Percentiles rank a stretch among this genome's conserved stretches.
phyloP scores from a whole-genome alignment of 1,140 invertebrate genomes.

The Zophobas atratus region DNA sequence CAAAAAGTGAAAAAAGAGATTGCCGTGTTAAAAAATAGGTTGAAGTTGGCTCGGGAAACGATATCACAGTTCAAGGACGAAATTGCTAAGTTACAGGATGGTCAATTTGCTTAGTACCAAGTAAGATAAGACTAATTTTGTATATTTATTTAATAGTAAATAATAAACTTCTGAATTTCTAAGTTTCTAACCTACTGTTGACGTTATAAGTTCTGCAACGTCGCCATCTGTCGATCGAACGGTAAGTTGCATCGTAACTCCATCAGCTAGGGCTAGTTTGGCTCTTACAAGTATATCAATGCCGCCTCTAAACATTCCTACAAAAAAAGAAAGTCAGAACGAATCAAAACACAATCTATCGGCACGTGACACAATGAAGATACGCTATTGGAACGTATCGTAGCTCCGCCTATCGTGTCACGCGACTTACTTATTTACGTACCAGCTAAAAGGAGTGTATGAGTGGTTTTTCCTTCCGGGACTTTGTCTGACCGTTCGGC shows the following conservation, averaged over 20 bases:
- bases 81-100: slow-evolving; percentile 80
- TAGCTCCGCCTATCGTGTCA: neutral
- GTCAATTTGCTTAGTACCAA: slow-evolving; percentile 53
- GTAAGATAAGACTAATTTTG: neutral
- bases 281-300: slow-evolving; percentile 91
- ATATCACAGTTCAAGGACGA: slow-evolving; percentile 92
- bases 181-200: slow-evolving; percentile 83
- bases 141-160: slow-evolving; percentile 11
- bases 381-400: too few relatives aligned
- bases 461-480: slow-evolving; percentile 86
- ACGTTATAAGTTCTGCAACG: slow-evolving; percentile 88
- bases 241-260: slow-evolving; percentile 82
- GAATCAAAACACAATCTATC: neutral
- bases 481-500: slow-evolving; percentile 90
- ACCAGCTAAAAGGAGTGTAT: slow-evolving; percentile 87
- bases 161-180: slow-evolving; percentile 19
- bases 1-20: slow-evolving; percentile 90
- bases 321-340: slow-evolving; percentile 53
- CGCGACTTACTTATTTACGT: slow-evolving; percentile 47
- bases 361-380: too few relatives aligned
- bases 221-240: slow-evolving; percentile 78
- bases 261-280: slow-evolving; percentile 83
- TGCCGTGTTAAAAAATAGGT: slow-evolving; percentile 87
- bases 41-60: slow-evolving; percentile 91
- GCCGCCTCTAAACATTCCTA: slow-evolving; percentile 90